Evolutionary conservation across 2,113 vertebrate genomes (phyloP), one percentile per base, ranked within the genome.

Genomic region (Plestiodon gilberti): DNA sequence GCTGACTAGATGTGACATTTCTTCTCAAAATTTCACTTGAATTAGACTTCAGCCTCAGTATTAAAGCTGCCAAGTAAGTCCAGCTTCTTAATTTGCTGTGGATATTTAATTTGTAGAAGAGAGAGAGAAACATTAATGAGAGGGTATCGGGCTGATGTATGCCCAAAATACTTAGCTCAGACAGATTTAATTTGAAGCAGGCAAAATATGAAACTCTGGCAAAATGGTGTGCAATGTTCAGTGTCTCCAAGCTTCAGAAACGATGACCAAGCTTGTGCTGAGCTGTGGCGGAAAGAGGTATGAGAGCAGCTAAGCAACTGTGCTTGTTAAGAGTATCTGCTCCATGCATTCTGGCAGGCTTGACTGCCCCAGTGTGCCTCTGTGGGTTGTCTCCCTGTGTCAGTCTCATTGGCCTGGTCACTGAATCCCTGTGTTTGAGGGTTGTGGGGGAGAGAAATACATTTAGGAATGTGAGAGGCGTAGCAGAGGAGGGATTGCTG

Each of bases 251-350:
- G 23, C 61, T 64, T 92, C 75, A 65, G 14, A 40, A 30, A 1
- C 61, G n/a, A n/a, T 35, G 74, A 14, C 33, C 23, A 55, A 84
- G 38, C 1, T 43, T 83, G 4, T 38, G 35, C 3, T 89, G 82
- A n/a, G 4, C n/a, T 78, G 15, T 25, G 62, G 81, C 55, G 89
- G 48, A 57, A n/a, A 69, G 90, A 78, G 55, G 78, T 84, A 79
- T 87, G 48, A 83, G 11, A 82, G 3, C 82, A 57, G 81, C n/a
- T n/a, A n/a, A n/a, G 10, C 57, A 43, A 3, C 61, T 70, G 73
- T 13, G 18, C 35, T 0, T 40, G 70, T 14, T n/a, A 64, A 75
- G 48, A 57, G 30, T 30, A 1, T 70, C 65, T 59, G 33, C 76
- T 62, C 3, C 64, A 40, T 71, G 35, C 35, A 7, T 71, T 71